Evolutionary conservation across 1,140 invertebrate species (phyloP).

Genomic region (Mercenaria mercenaria): DNA sequence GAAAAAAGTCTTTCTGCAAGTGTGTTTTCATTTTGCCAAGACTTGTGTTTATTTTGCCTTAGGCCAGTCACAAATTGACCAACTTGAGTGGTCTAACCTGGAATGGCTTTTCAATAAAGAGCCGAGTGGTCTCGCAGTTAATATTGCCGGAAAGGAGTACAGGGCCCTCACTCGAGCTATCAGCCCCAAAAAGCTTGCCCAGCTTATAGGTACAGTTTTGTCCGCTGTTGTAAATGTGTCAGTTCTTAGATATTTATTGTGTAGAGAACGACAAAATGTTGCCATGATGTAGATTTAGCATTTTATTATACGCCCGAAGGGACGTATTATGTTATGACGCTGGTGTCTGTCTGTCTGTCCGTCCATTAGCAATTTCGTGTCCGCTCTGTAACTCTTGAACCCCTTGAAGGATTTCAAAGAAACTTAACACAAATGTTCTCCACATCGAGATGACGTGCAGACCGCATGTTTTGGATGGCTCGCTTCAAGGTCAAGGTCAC

Average conservation of each 20-base stretch:
- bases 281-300: neutral
- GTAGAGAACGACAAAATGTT: neutral
- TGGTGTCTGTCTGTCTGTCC: too few relatives aligned
- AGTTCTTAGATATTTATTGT: neutral
- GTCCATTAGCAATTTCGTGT: too few relatives aligned
- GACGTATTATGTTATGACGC: too few relatives aligned
- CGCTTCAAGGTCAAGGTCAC: too few relatives aligned
- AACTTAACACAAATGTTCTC: too few relatives aligned
- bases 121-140: neutral
- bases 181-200: slow-evolving; percentile 73
- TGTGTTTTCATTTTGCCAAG: slow-evolving; percentile 24
- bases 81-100: slow-evolving; percentile 40
- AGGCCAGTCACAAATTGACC: slow-evolving; percentile 50
- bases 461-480: too few relatives aligned
- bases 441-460: too few relatives aligned
- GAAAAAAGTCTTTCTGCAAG: neutral
- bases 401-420: too few relatives aligned
- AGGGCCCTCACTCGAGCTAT: slow-evolving; percentile 60
- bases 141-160: slow-evolving; percentile 53
- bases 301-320: too few relatives aligned
- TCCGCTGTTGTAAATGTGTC: slow-evolving; percentile 17
- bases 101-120: slow-evolving; percentile 49
- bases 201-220: slow-evolving; percentile 69
- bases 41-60: slow-evolving; percentile 45
- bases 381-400: too few relatives aligned